A percentile compares a stretch with the other conserved stretches of the same genome.
Evolutionary conservation across 1,140 invertebrate genomes (phyloP).

Genomic region (Trypoxylus dichotomus): DNA sequence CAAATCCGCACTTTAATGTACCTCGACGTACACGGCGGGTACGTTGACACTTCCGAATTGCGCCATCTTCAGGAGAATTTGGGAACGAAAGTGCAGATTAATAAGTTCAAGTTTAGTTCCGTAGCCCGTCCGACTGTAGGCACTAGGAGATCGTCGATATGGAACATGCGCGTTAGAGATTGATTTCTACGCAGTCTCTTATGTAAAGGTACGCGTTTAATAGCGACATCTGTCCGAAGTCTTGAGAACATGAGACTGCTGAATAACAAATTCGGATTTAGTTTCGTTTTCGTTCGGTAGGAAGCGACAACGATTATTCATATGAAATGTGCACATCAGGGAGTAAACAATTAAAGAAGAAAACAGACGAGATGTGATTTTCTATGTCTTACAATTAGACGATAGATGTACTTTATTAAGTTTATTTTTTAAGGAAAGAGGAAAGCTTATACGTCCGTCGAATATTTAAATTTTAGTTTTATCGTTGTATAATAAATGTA

Average conservation of each 20-base stretch:
- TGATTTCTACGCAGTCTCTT: conserved; percentile 48
- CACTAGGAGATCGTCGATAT: conserved; percentile 81
- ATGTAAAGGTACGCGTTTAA: too few relatives aligned
- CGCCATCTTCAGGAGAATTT: conserved; percentile 46
- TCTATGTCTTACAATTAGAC: background rate
- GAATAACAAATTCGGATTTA: too few relatives aligned
- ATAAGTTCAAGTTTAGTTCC: conserved; percentile 74
- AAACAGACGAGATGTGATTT: background rate
- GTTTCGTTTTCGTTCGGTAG: too few relatives aligned
- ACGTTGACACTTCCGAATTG: conserved; percentile 46
- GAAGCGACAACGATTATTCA: too few relatives aligned
- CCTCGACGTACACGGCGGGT: conserved; percentile 51
- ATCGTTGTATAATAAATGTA: background rate
- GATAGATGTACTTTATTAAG: background rate
- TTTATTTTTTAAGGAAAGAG: background rate
- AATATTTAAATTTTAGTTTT: background rate
- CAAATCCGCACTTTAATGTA: conserved; percentile 45
- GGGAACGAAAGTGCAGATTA: conserved; percentile 61
- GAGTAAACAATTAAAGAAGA: too few relatives aligned
- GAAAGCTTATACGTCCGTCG: background rate
- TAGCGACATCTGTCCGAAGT: too few relatives aligned
- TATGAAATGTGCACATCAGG: too few relatives aligned
- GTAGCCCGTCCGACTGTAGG: conserved; percentile 88
- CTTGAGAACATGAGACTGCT: too few relatives aligned
- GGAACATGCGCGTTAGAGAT: conserved; percentile 83